Evolutionary conservation across 1,140 invertebrate species (phyloP), one percentile per base, ranked within the genome.

Genomic region (Papilio xuthus): DNA sequence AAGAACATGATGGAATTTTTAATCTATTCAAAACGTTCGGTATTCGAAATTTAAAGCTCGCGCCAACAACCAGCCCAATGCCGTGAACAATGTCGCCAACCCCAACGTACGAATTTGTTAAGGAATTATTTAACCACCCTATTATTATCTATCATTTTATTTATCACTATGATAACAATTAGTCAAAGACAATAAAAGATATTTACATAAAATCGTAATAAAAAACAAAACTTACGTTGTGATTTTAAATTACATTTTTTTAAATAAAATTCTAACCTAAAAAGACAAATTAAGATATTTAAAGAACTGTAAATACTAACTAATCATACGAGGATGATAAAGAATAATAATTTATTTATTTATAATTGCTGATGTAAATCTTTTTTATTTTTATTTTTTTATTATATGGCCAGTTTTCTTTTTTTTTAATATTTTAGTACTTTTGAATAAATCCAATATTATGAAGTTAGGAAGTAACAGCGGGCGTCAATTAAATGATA

Each of bases 401-500:
- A 6, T 56, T 23, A 56, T 20, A 2, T 37, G 32, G 44, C 44
- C 44, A 18, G 18, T 18, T 18, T 50, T 50, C 18, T 67, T 67
- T 15, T 67, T 67, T 23, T 67, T 15, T n/a, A n/a, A n/a, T n/a
- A n/a, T n/a, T n/a, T n/a, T n/a, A n/a, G n/a, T n/a, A n/a, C n/a
- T n/a, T n/a, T n/a, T n/a, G n/a, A 28, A 7, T 72, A 47, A 42
- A 26, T 73, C 13, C 20, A 42, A 32, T 71, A 72, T 41, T 72
- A 42, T 37, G n/a, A 76, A 53, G 67, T 53, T 73, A 78, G 75
- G n/a, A 74, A 70, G 73, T 67, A 79, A 81, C 77, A 78, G 79
- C 78, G 71, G 77, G 79, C 77, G 80, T 84, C 87, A 88, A 92
- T 92, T 90, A 90, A 76, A 76, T 63, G 79, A 74, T 80, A 75